Base-by-base conservation (phyloP, 2,113 vertebrate genomes). In the Lathamus discolor region DNA sequence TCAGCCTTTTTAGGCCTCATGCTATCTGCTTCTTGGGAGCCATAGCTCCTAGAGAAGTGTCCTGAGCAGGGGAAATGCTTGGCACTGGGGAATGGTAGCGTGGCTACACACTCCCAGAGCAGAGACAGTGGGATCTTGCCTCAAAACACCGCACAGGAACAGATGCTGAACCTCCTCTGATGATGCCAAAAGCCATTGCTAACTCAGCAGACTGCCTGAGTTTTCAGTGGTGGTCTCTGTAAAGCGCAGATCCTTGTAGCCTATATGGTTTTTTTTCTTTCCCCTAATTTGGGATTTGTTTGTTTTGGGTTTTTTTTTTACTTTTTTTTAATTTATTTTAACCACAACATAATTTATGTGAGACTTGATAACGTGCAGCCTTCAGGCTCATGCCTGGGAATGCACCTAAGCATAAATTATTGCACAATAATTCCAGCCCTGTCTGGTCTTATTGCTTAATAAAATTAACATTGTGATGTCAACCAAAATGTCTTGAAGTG, bases 341-440 rank as follows among this genome's bases (percentile, higher is more conserved):
- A 72, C 37, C n/a, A 25, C 37, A 54, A 13, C 51, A 72, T 90
- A 90, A 94, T 51, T 90, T 90, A 69, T 89, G 73, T 72, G 54
- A 87, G 39, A 41, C 88, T 85, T 94, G 88, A 88, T 93, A 94
- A 77, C 33, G 54, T 11, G 75, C 64, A 89, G 31, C 70, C 74
- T 88, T 96, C 67, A 89, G 69, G 91, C 23, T 49, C 63, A 44
- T 88, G 81, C 89, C 70, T 91, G 57, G 86, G 84, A 91, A 92
- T 64, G 37, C 57, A 90, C 81, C 94, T 87, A 95, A 95, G 48
- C 83, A 93, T 84, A 95, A 94, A 94, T 89, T 97, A 95, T 85
- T 96, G 68, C 69, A 88, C 83, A 94, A 94, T 92, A 83, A 97
- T 90, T 96, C 92, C 92, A 97, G 88, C 29, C 85, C 64, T 93